A percentile compares a stretch with the other conserved stretches of the same genome.
These are phyloP conservation scores for Scaptomyza flava DNA, from an alignment of 2,888 invertebrate genomes.

Conservation along the genomic window DNA sequence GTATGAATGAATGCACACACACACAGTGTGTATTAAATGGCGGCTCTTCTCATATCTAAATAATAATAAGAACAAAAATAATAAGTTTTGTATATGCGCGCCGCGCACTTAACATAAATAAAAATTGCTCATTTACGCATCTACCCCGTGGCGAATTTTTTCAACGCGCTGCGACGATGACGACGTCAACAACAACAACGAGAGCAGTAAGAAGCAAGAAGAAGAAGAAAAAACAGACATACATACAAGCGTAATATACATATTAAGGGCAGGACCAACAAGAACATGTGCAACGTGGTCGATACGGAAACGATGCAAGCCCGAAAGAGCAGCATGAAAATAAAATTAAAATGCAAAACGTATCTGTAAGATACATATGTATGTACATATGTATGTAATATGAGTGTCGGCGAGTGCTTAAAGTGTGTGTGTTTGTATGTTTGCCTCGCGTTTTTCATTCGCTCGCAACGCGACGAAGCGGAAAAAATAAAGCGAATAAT, in stretches of 20 bases:
- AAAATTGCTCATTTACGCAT: constrained; percentile 75
- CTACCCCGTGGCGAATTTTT: constrained; percentile 75
- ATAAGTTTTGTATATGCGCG: constrained; percentile 3
- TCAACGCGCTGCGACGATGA: constrained; percentile 57
- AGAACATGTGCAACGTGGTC: constrained; percentile 62
- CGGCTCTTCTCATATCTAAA: constrained; percentile 48
- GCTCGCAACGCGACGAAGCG: constrained; percentile 77
- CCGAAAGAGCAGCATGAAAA: constrained; percentile 54
- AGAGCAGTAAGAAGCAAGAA: constrained; percentile 25
- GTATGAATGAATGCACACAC: neutral
- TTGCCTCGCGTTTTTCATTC: constrained; percentile 71
- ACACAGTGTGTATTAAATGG: constrained; percentile 30
- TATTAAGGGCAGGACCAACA: constrained; percentile 60
- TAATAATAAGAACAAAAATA: constrained; percentile 21
- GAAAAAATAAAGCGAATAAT: constrained; percentile 79
- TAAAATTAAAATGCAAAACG: constrained; percentile 77
- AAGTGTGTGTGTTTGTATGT: constrained; percentile 25
- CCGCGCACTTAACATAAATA: constrained; percentile 54
- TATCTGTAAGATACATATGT: constrained; percentile 59
- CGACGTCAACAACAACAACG: constrained; percentile 17
- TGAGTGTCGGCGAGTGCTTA: constrained; percentile 34
- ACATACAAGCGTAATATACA: constrained; percentile 7
- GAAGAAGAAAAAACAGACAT: constrained; percentile 22
- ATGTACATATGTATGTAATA: constrained; percentile 13
- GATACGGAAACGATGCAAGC: constrained; percentile 53